Conservation (phyloP, 2,888 invertebrate genomes). For the Tholera decimalis region DNA sequence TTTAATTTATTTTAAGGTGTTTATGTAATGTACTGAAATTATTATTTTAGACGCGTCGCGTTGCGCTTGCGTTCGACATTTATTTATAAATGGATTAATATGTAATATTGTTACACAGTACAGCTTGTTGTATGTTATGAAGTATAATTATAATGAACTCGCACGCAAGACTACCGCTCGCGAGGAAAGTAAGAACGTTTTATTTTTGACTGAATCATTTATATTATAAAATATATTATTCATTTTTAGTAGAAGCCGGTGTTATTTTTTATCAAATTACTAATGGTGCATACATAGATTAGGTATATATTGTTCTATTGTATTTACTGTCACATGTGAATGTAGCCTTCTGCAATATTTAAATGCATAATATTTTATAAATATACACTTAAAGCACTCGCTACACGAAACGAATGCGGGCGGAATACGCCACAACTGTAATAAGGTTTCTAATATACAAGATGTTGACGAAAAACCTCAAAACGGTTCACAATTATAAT, state of each 20-base stretch:
- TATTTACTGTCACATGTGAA: conserved; percentile 61
- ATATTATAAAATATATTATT: conserved; percentile 45
- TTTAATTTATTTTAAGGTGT: conserved; percentile 67
- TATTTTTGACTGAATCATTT: conserved; percentile 63
- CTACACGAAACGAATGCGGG: conserved; percentile 8
- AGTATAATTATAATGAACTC: conserved; percentile 33
- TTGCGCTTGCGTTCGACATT: conserved; percentile 41
- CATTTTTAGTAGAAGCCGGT: conserved; percentile 62
- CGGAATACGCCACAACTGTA: neutral
- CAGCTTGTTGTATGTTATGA: conserved; percentile 21
- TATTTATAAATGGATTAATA: conserved; percentile 22
- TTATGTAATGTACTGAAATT: conserved; percentile 55
- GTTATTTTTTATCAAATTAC: conserved; percentile 70
- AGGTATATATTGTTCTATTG: conserved; percentile 68
- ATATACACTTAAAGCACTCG: conserved; percentile 23
- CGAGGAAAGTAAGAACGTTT: conserved; percentile 51
- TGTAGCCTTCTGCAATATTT: conserved; percentile 52
- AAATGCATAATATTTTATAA: conserved; percentile 23
- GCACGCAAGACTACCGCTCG: conserved; percentile 32
- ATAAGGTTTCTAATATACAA: neutral
- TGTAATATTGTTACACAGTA: conserved; percentile 7
- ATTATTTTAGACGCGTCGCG: conserved; percentile 48
- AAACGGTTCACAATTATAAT: too few species aligned
- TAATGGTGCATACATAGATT: conserved; percentile 83
- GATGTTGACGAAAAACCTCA: neutral